Percentiles rank a stretch among this genome's conserved stretches.
Conservation (phyloP, 2,888 invertebrate genomes). For the Trissolcus japonicus region DNA sequence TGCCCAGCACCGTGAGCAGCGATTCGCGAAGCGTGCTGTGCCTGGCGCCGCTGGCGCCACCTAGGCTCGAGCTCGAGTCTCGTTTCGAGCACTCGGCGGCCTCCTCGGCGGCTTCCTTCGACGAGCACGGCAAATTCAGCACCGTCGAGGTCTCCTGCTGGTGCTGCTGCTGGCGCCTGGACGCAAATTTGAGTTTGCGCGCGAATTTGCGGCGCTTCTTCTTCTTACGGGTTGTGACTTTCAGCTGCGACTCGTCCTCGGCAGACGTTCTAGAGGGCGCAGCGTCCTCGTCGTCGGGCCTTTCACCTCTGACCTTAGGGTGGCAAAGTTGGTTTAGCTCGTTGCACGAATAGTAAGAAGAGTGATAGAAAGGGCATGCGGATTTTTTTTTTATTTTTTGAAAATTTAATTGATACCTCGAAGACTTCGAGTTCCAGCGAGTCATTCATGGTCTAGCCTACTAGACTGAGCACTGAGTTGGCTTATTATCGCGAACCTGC, state of each 20-base stretch:
- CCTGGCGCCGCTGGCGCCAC: constrained; percentile 74
- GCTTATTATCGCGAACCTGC: no score
- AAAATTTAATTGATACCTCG: constrained; percentile 1
- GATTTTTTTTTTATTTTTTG: neutral
- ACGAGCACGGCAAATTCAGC: constrained; percentile 62
- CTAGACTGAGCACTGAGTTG: no score
- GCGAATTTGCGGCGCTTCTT: constrained; percentile 67
- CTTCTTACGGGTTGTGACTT: constrained; percentile 64
- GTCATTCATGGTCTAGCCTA: no score
- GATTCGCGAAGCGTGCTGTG: constrained; percentile 80
- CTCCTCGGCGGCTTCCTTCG: constrained; percentile 55
- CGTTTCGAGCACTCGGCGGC: constrained; percentile 70
- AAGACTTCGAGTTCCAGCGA: no score
- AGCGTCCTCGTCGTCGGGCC: constrained; percentile 62
- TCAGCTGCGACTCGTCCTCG: constrained; percentile 58
- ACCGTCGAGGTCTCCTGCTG: constrained; percentile 33
- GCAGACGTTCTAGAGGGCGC: constrained; percentile 71
- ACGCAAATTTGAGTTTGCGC: constrained; percentile 12
- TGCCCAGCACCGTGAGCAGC: constrained; percentile 81
- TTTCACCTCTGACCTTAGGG: constrained; percentile 60
- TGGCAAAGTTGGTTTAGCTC: no score
- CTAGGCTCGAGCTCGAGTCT: constrained; percentile 72
- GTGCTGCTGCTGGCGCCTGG: constrained; percentile 64
- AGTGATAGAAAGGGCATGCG: neutral
- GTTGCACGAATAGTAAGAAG: no score